These are phyloP conservation scores for Drosophila lowei DNA, from an alignment of 1,140 invertebrate species.

Conservation along the genomic window DNA sequence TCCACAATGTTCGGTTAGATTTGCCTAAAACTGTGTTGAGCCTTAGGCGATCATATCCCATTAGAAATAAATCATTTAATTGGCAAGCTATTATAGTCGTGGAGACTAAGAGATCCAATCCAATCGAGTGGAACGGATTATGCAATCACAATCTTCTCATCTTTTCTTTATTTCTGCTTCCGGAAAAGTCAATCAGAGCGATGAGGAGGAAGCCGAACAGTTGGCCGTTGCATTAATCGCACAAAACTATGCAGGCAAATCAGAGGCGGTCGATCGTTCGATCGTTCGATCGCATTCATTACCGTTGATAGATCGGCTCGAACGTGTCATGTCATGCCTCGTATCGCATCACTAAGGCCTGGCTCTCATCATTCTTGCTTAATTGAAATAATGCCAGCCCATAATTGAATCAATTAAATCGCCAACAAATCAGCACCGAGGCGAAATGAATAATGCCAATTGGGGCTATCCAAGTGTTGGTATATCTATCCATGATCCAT, in stretches of 20 bases:
- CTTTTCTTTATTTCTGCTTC: constrained; percentile 31
- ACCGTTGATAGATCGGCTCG: constrained; percentile 40
- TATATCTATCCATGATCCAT: too few species aligned
- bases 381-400: constrained; percentile 40
- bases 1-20: too few species aligned
- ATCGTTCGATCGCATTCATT: constrained; percentile 34
- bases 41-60: not conserved
- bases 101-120: not conserved
- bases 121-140: constrained; percentile 40
- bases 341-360: not conserved
- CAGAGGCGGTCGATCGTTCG: constrained; percentile 28
- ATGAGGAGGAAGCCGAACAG: constrained; percentile 29
- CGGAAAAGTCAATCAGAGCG: constrained; percentile 68
- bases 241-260: constrained; percentile 37
- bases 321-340: constrained; percentile 26
- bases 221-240: constrained; percentile 69
- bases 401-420: constrained; percentile 49
- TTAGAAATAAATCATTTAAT: constrained; percentile 6
- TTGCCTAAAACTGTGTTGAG: too few species aligned
- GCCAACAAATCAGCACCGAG: constrained; percentile 25
- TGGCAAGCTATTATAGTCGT: too few species aligned
- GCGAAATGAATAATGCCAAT: constrained; percentile 22
- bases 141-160: constrained; percentile 44
- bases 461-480: not conserved
- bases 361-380: not conserved